Base-by-base conservation (phyloP, 2,797 vertebrate genomes). In the Pogonophryne albipinna region DNA sequence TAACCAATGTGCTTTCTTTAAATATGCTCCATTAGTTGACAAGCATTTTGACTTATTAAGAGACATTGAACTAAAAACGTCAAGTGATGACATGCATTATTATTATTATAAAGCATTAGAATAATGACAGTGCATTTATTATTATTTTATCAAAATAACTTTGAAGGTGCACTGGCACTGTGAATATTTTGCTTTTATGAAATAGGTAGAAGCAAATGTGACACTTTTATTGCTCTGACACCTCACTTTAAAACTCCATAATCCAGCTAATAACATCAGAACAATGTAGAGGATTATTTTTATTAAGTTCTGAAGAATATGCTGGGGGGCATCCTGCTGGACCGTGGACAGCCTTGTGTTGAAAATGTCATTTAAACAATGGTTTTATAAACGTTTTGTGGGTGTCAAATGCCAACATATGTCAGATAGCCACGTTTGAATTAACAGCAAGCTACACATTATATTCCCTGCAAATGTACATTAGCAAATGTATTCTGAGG, bases 41-140 rank as follows among this genome's bases (percentile, higher is more conserved):
- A 66, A 65, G 63, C 61, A 45, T 59, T 51, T n/a, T 23, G 46
- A 42, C 47, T 63, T 11, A 51, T 52, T 67, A 15, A 64, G 76
- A 17, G 45, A 49, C 4, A 51, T 51, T 65, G 0, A 44, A 23
- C 17, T 16, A 17, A 27, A 67, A 31, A 20, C 20, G 31, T 53
- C 15, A 50, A 45, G 49, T 15, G 7, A 13, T 49, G 15, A 31
- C 59, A 20, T 45, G 8, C 2, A 1, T 11, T 17, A 19, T 46
- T 42, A 52, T 11, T 42, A 52, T 11, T 44, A 46, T 51, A 23
- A 1, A 23, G 23, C 5, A 65, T 65, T 55, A 12, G 42, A 50
- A 73, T 12, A 7, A 58, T 19, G 15, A 68, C 19, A 34, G 11
- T 19, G 3, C 8, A 38, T 56, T 13, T 15, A 45, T 51, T 9